These are phyloP conservation scores for Dysidea cf. avara DNA, from an alignment of 37 sponge, comb jelly and placozoan genomes.

Conservation along the genomic window DNA sequence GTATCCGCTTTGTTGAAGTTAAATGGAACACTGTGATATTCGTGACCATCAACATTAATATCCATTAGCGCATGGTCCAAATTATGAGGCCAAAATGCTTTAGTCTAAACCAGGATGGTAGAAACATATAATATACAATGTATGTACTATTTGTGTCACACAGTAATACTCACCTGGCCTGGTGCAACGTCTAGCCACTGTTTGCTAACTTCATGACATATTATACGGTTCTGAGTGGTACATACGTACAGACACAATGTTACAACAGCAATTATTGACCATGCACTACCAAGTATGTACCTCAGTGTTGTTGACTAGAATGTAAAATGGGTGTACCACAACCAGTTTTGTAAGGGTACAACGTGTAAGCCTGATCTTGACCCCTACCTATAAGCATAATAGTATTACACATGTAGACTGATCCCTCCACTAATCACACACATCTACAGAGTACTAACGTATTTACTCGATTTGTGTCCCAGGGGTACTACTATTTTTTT, in stretches of 20 bases:
- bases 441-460: too few relatives aligned
- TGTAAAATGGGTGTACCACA: constrained; percentile 67
- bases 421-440: too few relatives aligned
- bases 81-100: not conserved
- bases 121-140: constrained; percentile 22
- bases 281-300: constrained; percentile 29
- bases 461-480: too few relatives aligned
- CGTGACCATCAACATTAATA: not conserved
- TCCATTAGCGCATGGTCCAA: not conserved
- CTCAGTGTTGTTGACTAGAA: constrained; percentile 74
- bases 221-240: not conserved
- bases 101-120: not conserved
- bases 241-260: not conserved
- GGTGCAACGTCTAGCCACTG: not conserved
- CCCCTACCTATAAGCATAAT: constrained; percentile 59
- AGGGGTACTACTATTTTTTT: too few relatives aligned
- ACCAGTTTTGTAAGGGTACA: constrained; percentile 58
- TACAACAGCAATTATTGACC: not conserved
- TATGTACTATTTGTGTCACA: constrained; percentile 1
- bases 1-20: not conserved
- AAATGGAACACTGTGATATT: not conserved
- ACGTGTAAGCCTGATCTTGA: constrained; percentile 35
- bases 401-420: not conserved
- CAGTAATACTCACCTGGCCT: not conserved
- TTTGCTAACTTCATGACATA: constrained; percentile 8